A percentile compares a stretch with the other conserved stretches of the same genome.
phyloP scores from a whole-genome alignment of 2,888 invertebrate genomes.

The Amblyteles armatorius region DNA sequence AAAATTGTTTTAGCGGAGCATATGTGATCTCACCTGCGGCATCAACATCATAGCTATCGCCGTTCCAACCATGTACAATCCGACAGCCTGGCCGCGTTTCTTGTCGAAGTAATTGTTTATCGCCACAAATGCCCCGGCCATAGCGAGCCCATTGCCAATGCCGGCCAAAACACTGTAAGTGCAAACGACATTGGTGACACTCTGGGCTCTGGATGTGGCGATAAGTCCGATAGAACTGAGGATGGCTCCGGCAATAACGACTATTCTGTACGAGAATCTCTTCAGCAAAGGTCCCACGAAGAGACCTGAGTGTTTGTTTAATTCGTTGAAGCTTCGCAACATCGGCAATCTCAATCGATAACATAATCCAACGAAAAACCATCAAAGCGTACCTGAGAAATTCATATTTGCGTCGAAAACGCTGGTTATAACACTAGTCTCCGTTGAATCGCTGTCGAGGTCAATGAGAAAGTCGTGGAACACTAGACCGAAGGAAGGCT shows the following conservation, averaged over 20 bases:
- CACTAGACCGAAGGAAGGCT: conserved; percentile 93
- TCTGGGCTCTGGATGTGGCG: conserved; percentile 83
- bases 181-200: conserved; percentile 82
- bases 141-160: conserved; percentile 91
- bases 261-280: conserved; percentile 82
- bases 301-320: conserved; percentile 83
- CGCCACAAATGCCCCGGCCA: conserved; percentile 92
- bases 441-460: conserved; percentile 90
- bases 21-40: conserved; percentile 86
- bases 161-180: conserved; percentile 82
- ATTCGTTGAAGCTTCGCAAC: conserved; percentile 61
- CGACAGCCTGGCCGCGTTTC: conserved; percentile 92
- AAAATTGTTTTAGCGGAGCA: neutral
- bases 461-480: conserved; percentile 90
- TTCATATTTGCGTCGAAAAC: conserved; percentile 91
- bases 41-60: conserved; percentile 92
- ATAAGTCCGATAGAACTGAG: conserved; percentile 84
- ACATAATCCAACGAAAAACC: neutral
- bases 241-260: conserved; percentile 83
- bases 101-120: conserved; percentile 92
- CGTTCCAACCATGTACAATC: conserved; percentile 92
- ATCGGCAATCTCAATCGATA: neutral
- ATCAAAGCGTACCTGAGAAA: conserved; percentile 86
- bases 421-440: conserved; percentile 91
- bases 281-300: conserved; percentile 84